A percentile compares a stretch with the other conserved stretches of the same genome.
phyloP scores from a whole-genome alignment of 2,888 invertebrate genomes.

The Diaperis boleti region DNA sequence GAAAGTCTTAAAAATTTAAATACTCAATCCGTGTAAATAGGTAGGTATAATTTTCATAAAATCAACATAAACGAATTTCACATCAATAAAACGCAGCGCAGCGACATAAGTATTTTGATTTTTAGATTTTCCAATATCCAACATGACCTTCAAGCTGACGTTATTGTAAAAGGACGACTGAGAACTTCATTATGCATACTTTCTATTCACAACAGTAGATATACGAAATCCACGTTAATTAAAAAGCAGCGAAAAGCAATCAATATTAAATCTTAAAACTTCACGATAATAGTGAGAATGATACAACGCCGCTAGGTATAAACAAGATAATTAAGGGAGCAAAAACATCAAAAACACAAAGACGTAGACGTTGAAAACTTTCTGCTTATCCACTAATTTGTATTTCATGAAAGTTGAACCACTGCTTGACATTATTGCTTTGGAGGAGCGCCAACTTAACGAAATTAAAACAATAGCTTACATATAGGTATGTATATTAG shows the following conservation, averaged over 20 bases:
- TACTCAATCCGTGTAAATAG: too few relatives aligned
- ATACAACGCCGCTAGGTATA: too few relatives aligned
- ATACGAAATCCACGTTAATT: background rate
- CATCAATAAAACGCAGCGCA: too few relatives aligned
- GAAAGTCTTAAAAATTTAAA: too few relatives aligned
- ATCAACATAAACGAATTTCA: too few relatives aligned
- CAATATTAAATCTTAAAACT: too few relatives aligned
- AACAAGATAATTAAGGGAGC: too few relatives aligned
- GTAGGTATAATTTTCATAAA: too few relatives aligned
- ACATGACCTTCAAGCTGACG: background rate
- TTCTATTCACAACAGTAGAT: background rate
- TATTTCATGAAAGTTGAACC: conserved; percentile 62
- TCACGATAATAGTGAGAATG: too few relatives aligned
- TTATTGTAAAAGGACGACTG: too few relatives aligned
- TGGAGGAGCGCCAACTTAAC: conserved; percentile 61
- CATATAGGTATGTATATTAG: conserved; percentile 37
- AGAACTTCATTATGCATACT: background rate
- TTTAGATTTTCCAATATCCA: background rate
- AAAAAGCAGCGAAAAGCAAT: background rate
- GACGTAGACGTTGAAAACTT: conserved; percentile 56
- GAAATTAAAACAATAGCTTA: conserved; percentile 64
- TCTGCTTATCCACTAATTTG: conserved; percentile 63
- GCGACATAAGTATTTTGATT: too few relatives aligned
- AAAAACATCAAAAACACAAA: too few relatives aligned
- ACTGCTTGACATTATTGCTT: conserved; percentile 61